Evolutionary conservation across 2,888 invertebrate species (phyloP), one percentile per base, ranked within the genome.

Genomic region (Sturmia bella): DNA sequence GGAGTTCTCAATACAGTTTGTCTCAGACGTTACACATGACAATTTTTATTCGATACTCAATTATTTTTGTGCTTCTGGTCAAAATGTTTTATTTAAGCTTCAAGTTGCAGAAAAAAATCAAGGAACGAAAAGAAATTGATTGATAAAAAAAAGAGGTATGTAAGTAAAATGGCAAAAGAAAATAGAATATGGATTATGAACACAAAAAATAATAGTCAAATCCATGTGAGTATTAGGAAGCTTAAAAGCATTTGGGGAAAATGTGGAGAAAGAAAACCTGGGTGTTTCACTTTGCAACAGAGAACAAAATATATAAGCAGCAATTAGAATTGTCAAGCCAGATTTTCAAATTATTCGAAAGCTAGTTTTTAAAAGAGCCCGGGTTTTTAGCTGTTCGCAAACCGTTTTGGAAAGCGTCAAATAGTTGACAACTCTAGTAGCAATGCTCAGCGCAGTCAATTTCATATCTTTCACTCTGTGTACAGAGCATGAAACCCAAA

Each of bases 11-110:
- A 32, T 48, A 66, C 48, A 41, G n/a, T 61, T 70, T 69, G 70
- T 63, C 54, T 56, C 50, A 32, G 21, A 17, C 64, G 76, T 59
- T 73, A 81, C 63, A 77, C 54, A 70, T 77, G 63, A 74, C 24
- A 56, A 13, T 50, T 72, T 56, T 66, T 64, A 39, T 39, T 24
- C 19, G 59, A 45, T 69, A 61, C 54, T 50, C 82, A 78, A 78
- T 82, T 78, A 82, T 64, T 64, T 32, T 75, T 37, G 50, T 72
- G 59, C 59, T 54, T 66, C 75, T 57, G 80, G 69, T 57, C 77
- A 59, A 56, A 75, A 68, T 75, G 66, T 68, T 75, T 68, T 63
- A 54, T 64, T 78, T 72, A 43, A 56, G 48, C 50, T 78, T 37
- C 43, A 13, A 63, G 54, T 24, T 27, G 12, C n/a, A 39, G 19